Evolutionary conservation across 2,888 invertebrate genomes (phyloP), one percentile per base, ranked within the genome.

Genomic region (Rhynchonema sp.): DNA sequence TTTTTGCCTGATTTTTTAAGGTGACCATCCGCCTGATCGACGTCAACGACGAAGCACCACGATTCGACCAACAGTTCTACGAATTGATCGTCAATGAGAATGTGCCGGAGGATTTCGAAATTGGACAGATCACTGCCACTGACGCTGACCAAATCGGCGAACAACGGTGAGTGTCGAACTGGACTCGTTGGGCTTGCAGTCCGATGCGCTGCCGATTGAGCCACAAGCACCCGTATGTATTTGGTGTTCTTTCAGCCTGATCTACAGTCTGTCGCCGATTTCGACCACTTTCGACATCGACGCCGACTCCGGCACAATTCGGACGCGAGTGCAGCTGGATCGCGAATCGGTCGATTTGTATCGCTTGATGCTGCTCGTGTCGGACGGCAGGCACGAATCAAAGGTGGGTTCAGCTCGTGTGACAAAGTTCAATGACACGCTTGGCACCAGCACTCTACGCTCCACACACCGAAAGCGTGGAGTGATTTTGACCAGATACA

Each of bases 21-120:
- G 83, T 91, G 66, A 82, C 82, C 61, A 84, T 91, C 59, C n/a
- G n/a, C n/a, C n/a, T n/a, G n/a, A 75, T 86, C 73, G 92, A 92
- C 77, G 85, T 85, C 76, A 92, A 92, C 75, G 92, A 92, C 79
- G 88, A 87, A 70, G 88, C 90, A n/a, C 92, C 92, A 2, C 82
- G 83, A 59, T 87, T 88, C 79, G 82, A 83, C 64, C 77, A 79
- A 46, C 81, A 83, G 46, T 84, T 84, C 23, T 77, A 83, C 67
- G 80, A 81, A 57, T 85, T 83, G 73, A 79, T 81, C 60, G 84
- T 88, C 1, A 87, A 87, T 1, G 89, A 90, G 74, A 88, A 89
- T 73, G 79, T 87, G 62, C 83, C 85, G 46, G 83, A 84, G 1
- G 87, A 87, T 9, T 84, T 86, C 69, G 76, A 81, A 46, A 83